Conservation (phyloP, 2,888 invertebrate species). For the Odontocolon sp. region DNA sequence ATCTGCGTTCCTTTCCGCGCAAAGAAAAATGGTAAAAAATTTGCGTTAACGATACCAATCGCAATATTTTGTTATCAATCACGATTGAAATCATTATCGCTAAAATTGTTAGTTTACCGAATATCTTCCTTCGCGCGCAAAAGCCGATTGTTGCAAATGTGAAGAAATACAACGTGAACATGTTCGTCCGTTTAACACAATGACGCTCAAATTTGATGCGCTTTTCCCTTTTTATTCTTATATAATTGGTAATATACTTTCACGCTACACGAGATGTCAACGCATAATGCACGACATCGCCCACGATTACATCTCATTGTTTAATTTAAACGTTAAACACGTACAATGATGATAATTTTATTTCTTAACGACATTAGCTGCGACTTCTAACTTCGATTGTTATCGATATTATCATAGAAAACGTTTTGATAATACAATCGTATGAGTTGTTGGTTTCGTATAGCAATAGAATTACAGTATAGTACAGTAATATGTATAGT, state of each 20-base stretch:
- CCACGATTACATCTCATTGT: slow-evolving; percentile 11
- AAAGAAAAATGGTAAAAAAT: too few species aligned
- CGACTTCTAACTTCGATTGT: slow-evolving; percentile 17
- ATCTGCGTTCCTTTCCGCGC: too few species aligned
- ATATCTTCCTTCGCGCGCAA: too few species aligned
- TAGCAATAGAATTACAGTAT: slow-evolving; percentile 5
- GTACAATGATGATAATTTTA: slow-evolving; percentile 51
- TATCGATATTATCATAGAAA: slow-evolving; percentile 51
- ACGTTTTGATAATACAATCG: slow-evolving; percentile 26
- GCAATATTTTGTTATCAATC: too few species aligned
- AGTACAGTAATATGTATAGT: slow-evolving; percentile 19
- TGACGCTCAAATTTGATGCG: slow-evolving; percentile 8
- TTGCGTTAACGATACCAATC: too few species aligned
- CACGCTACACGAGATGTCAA: slow-evolving; percentile 34
- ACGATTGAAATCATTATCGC: too few species aligned
- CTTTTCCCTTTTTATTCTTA: slow-evolving; percentile 23
- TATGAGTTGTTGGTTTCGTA: slow-evolving; percentile 15
- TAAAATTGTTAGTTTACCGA: too few species aligned
- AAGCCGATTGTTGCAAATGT: too few species aligned
- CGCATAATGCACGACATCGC: neutral
- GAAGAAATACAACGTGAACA: slow-evolving; percentile 13
- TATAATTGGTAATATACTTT: slow-evolving; percentile 46
- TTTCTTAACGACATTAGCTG: slow-evolving; percentile 19
- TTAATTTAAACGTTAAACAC: slow-evolving; percentile 41
- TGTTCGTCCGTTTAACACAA: slow-evolving; percentile 6